Percentiles rank a stretch among this genome's conserved stretches.
Conservation (phyloP, 1,140 invertebrate genomes). For the Calliphora vicina region DNA sequence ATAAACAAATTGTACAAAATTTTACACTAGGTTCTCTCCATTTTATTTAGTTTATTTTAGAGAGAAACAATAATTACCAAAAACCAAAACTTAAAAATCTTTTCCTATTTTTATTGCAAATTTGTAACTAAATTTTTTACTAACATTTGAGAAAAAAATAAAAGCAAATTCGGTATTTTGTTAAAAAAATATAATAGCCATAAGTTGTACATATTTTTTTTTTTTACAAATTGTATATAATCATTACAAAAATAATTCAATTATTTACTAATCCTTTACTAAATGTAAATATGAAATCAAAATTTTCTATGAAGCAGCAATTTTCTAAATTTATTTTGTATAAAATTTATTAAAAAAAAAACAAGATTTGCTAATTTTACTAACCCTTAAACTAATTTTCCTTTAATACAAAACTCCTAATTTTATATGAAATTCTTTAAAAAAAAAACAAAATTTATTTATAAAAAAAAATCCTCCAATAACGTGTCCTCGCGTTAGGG, state of each 20-base stretch:
- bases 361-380: background rate
- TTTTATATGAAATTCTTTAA: background rate
- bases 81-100: background rate
- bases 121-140: constrained; percentile 4
- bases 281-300: background rate
- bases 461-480: constrained; percentile 43
- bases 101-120: background rate
- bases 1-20: background rate
- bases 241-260: background rate
- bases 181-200: background rate
- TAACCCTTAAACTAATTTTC: constrained; percentile 10
- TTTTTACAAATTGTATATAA: background rate
- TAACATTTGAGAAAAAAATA: background rate
- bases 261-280: background rate
- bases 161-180: background rate
- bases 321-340: constrained; percentile 14
- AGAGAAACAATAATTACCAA: background rate
- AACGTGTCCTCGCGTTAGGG: constrained; percentile 60
- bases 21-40: background rate
- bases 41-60: background rate
- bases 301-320: background rate
- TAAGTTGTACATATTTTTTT: constrained; percentile 11
- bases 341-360: background rate
- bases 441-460: background rate
- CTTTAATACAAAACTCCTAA: background rate